These are phyloP conservation scores for Agrochola litura DNA, from an alignment of 2,888 invertebrate species.

Conservation along the genomic window DNA sequence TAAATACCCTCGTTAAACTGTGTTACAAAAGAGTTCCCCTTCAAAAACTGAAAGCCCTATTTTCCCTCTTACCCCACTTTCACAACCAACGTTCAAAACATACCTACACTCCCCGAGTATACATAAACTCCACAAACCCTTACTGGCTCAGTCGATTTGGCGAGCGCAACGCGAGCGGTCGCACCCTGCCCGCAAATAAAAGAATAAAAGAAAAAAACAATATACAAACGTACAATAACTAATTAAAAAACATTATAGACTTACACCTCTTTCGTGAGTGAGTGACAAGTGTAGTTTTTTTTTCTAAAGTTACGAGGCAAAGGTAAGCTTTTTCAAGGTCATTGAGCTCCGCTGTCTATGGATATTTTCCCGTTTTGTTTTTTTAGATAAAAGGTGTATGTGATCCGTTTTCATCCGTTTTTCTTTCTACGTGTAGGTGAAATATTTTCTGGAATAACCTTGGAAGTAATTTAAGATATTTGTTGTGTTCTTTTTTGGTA, in stretches of 20 bases:
- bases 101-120: slow-evolving; percentile 54
- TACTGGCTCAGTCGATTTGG: slow-evolving; percentile 69
- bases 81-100: slow-evolving; percentile 30
- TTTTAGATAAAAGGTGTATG: slow-evolving; percentile 37
- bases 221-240: slow-evolving; percentile 19
- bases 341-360: slow-evolving; percentile 32
- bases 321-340: slow-evolving; percentile 53
- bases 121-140: slow-evolving; percentile 54
- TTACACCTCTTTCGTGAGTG: slow-evolving; percentile 36
- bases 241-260: slow-evolving; percentile 4
- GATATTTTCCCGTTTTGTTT: slow-evolving; percentile 38
- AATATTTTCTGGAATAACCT: background rate
- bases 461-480: background rate
- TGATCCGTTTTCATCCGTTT: slow-evolving; percentile 12
- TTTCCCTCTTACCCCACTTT: slow-evolving; percentile 33
- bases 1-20: background rate
- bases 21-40: background rate
- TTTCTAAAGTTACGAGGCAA: slow-evolving; percentile 27
- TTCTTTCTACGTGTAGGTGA: background rate
- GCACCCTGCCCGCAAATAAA: slow-evolving; percentile 29
- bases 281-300: slow-evolving; percentile 31
- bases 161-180: slow-evolving; percentile 51
- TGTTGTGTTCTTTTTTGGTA: background rate
- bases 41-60: background rate
- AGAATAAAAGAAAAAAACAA: slow-evolving; percentile 12